Evolutionary conservation across 1,140 invertebrate species (phyloP).

Genomic region (Aphaenogaster floridana): DNA sequence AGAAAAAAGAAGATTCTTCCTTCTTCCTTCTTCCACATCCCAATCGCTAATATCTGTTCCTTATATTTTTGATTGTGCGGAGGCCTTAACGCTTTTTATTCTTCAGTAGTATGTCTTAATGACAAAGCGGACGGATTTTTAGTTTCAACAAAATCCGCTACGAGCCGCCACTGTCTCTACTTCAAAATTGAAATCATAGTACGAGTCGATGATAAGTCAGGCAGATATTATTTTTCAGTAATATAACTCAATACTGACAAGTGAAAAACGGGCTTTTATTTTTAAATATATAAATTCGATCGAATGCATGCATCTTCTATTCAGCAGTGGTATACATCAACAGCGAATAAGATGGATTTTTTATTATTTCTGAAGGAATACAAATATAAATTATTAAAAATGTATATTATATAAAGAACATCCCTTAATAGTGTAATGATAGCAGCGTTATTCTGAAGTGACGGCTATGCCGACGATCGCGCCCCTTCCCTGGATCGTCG

Average conservation of each 20-base stretch:
- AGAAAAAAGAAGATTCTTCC: no score
- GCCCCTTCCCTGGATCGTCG: slow-evolving; percentile 36
- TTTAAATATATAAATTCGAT: not conserved
- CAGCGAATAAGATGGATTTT: not conserved
- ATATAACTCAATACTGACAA: not conserved
- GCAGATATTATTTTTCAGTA: not conserved
- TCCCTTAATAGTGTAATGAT: not conserved
- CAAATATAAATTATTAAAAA: slow-evolving; percentile 2
- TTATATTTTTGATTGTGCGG: no score
- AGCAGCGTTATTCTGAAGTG: slow-evolving; percentile 21
- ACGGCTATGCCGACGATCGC: not conserved
- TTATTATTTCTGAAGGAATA: not conserved
- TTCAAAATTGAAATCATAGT: not conserved
- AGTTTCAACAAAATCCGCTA: not conserved
- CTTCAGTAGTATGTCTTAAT: not conserved
- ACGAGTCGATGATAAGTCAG: not conserved
- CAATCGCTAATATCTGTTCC: no score
- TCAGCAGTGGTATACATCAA: not conserved
- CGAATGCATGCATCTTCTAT: not conserved
- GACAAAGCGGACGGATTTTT: not conserved
- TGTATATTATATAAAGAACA: not conserved
- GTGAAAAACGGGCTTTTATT: not conserved
- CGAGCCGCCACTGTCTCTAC: not conserved
- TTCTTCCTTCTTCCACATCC: no score
- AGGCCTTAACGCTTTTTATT: not conserved